These are phyloP conservation scores for Carabus problematicus DNA, from an alignment of 2,888 invertebrate genomes.

Conservation along the genomic window DNA sequence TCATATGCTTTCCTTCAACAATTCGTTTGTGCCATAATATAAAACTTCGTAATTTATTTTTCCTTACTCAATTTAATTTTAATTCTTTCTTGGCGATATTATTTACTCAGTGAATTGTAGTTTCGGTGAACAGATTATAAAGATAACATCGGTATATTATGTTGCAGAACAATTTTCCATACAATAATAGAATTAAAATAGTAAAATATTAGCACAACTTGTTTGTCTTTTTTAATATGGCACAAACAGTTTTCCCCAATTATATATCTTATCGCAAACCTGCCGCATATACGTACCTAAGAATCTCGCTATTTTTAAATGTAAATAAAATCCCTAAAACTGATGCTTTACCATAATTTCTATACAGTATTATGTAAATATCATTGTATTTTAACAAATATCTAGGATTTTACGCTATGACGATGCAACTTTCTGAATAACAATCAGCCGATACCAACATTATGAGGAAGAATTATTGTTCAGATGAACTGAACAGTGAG, in stretches of 20 bases:
- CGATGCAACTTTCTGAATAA: constrained; percentile 7
- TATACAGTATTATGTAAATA: constrained; percentile 42
- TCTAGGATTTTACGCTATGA: constrained; percentile 30
- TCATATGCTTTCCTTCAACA: constrained; percentile 11
- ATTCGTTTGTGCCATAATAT: constrained; percentile 16
- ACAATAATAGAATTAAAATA: background rate
- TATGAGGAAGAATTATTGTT: background rate
- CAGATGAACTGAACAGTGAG: too few relatives aligned
- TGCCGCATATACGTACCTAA: constrained; percentile 56
- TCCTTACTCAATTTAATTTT: background rate
- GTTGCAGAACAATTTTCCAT: too few relatives aligned
- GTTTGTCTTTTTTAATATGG: background rate
- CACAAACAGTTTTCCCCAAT: constrained; percentile 10
- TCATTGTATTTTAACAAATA: constrained; percentile 32
- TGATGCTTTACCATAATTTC: constrained; percentile 35
- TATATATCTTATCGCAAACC: constrained; percentile 51
- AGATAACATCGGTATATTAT: too few relatives aligned
- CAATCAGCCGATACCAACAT: background rate
- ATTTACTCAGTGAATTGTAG: background rate
- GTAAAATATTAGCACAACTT: too few relatives aligned
- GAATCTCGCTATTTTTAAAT: constrained; percentile 52
- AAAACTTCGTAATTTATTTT: background rate
- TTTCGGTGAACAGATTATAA: too few relatives aligned
- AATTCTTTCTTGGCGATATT: background rate
- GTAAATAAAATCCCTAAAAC: constrained; percentile 48